Conservation (phyloP, 2,797 vertebrate genomes). For the Rhinoraja longicauda region DNA sequence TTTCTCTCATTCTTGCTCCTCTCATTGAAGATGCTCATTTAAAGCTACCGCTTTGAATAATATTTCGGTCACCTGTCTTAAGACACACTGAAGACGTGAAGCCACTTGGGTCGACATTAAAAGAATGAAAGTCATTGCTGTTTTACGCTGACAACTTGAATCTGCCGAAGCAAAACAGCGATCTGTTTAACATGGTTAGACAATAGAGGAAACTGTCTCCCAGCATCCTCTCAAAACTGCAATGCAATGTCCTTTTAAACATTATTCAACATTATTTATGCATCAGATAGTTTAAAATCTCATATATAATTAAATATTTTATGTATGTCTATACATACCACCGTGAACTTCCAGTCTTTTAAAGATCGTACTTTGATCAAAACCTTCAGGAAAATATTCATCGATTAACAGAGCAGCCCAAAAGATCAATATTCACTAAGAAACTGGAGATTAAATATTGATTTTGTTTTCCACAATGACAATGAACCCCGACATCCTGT, state of each 20-base stretch:
- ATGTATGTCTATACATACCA: background rate
- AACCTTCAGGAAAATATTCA: conserved; percentile 10
- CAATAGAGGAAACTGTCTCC: background rate
- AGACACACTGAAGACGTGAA: background rate
- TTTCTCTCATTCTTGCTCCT: too few relatives aligned
- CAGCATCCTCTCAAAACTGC: background rate
- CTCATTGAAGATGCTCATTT: background rate
- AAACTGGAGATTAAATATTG: conserved; percentile 25
- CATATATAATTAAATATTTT: background rate
- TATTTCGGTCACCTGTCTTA: background rate
- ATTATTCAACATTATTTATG: conserved; percentile 27
- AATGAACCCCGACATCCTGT: background rate
- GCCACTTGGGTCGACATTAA: background rate
- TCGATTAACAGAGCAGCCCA: background rate
- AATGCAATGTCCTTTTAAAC: background rate
- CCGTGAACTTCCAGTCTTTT: background rate
- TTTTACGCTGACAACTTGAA: background rate
- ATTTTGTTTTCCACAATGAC: conserved; percentile 1
- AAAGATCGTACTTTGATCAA: background rate
- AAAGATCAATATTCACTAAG: conserved; percentile 29
- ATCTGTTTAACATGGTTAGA: background rate
- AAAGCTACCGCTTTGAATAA: background rate
- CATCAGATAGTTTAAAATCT: background rate
- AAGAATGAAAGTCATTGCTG: background rate
- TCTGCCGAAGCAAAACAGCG: background rate